These are phyloP conservation scores for Macroteleia sp. DNA, from an alignment of 2,888 invertebrate genomes.

Conservation along the genomic window DNA sequence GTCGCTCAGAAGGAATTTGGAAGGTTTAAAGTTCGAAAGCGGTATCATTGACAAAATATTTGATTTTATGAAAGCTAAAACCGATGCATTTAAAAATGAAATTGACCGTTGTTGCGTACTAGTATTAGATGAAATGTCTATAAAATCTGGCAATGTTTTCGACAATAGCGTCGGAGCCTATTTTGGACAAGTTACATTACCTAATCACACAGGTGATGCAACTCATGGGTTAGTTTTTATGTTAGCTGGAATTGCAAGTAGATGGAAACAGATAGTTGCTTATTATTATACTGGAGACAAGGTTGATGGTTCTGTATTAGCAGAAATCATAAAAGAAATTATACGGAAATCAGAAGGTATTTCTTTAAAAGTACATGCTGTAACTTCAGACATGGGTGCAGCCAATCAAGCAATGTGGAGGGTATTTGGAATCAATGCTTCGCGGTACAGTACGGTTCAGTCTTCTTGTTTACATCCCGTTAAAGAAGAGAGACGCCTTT, in stretches of 20 bases:
- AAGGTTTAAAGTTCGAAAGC: conserved; percentile 43
- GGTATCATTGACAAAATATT: conserved; percentile 52
- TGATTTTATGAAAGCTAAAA: not conserved
- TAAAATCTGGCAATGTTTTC: conserved; percentile 34
- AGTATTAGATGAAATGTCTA: conserved; percentile 59
- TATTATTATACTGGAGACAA: conserved; percentile 70
- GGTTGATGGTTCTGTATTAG: conserved; percentile 63
- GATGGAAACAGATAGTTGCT: conserved; percentile 73
- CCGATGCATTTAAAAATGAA: conserved; percentile 37
- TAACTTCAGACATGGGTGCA: conserved; percentile 71
- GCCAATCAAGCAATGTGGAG: conserved; percentile 69
- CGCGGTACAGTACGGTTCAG: conserved; percentile 6
- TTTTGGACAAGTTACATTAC: conserved; percentile 16
- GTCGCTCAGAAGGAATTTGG: conserved; percentile 28
- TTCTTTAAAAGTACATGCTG: conserved; percentile 65
- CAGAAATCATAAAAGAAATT: conserved; percentile 56
- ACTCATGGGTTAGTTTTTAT: conserved; percentile 71
- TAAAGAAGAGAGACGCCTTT: conserved; percentile 41
- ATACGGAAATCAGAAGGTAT: conserved; percentile 8
- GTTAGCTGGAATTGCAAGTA: conserved; percentile 66
- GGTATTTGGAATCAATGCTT: conserved; percentile 54
- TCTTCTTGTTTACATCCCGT: conserved; percentile 62
- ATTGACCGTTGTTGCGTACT: conserved; percentile 48
- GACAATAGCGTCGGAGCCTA: conserved; percentile 35
- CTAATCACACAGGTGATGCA: conserved; percentile 37